Evolutionary conservation across 2,113 vertebrate genomes (phyloP).

Genomic region (Mus musculus): DNA sequence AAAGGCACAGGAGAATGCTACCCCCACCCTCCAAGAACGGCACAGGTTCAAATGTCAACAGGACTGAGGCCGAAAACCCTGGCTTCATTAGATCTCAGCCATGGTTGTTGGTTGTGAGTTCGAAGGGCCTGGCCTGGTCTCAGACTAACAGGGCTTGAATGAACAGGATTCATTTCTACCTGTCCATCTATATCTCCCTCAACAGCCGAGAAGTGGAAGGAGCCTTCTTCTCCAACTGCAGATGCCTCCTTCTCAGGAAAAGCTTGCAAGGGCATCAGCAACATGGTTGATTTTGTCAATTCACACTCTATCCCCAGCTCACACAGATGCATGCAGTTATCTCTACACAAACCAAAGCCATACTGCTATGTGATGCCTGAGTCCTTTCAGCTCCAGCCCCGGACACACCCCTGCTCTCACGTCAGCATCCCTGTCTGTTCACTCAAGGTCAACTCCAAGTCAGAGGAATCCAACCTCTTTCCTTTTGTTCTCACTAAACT

Average conservation of each 20-base stretch:
- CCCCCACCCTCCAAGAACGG: neutral
- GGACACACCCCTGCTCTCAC: neutral
- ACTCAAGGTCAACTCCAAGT: neutral
- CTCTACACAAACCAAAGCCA: neutral
- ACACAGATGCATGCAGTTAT: neutral
- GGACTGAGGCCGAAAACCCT: neutral
- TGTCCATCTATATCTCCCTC: neutral
- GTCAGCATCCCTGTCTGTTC: neutral
- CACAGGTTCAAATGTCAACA: neutral
- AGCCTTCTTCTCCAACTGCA: neutral
- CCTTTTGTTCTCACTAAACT: neutral
- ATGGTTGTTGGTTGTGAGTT: neutral
- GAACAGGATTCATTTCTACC: neutral
- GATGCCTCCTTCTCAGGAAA: neutral
- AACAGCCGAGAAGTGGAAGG: neutral
- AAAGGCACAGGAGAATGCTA: neutral
- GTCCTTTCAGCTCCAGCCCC: neutral
- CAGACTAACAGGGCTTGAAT: neutral
- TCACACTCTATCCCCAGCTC: neutral
- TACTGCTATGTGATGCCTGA: neutral
- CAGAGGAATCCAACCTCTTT: neutral
- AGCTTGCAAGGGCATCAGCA: neutral
- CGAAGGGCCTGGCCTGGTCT: neutral
- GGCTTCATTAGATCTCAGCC: neutral
- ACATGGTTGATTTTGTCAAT: neutral